Evolutionary conservation across 2,797 vertebrate genomes (phyloP), one percentile per base, ranked within the genome.

Genomic region (Pampus argenteus): DNA sequence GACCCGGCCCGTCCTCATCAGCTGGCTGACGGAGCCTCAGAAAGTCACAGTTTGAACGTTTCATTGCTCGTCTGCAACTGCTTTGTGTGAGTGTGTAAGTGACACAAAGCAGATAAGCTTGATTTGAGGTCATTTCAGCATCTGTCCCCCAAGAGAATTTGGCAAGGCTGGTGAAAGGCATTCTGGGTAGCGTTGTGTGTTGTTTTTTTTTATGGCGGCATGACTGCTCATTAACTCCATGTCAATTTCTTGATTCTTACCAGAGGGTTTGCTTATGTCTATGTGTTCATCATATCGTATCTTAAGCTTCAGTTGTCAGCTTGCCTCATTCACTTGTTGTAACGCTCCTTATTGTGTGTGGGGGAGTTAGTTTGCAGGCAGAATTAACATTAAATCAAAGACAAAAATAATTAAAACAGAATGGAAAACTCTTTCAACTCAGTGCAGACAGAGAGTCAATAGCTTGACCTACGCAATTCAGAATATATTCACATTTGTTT

Each of bases 101-200:
- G 85, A 83, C 84, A 85, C n/a, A 72, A 79, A 59, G 76, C 76
- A 69, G 70, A 78, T 79, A 20, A 68, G 76, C 67, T 76, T 76
- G 66, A 83, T 88, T 74, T 58, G 56, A 82, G 88, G 85, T 91
- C 74, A 78, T 79, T 78, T 71, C 51, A 69, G 84, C 79, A 86
- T 70, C 38, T 45, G 52, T 60, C 67, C 69, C 69, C 73, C 3
- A 5, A 57, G 74, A 78, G 63, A 79, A 74, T 56, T 47, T 29
- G 36, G 71, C 72, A n/a, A 75, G 49, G 62, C 75, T 42, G 65
- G 51, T 29, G 73, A 88, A 88, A 76, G 61, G 87, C 86, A 86
- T 91, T 82, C 40, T 91, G 88, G 89, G 82, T 86, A 84, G 66
- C 34, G 71, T 84, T 67, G 84, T 76, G 64, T 88, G 88, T 81